Conservation (phyloP, 2,888 invertebrate genomes). For the Tenthredo livida region DNA sequence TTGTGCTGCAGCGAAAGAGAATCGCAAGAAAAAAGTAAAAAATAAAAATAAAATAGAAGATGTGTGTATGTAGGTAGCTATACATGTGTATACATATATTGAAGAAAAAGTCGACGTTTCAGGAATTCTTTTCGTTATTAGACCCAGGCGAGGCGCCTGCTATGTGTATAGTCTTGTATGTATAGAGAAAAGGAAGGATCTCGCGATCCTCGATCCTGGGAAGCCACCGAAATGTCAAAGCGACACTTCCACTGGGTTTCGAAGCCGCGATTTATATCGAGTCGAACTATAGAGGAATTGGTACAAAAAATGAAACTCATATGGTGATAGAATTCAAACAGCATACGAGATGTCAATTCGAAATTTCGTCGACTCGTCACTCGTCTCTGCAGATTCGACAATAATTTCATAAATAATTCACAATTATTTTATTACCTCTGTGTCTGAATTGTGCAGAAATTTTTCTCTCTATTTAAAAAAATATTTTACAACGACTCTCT, state of each 20-base stretch:
- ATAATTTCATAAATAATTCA: neutral
- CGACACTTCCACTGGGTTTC: constrained; percentile 35
- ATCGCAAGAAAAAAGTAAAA: constrained; percentile 51
- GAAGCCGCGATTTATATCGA: constrained; percentile 24
- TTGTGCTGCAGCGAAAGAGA: constrained; percentile 57
- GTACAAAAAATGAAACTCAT: neutral
- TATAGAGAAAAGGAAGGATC: neutral
- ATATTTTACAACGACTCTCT: neutral
- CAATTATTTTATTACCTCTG: neutral
- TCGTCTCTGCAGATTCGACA: neutral
- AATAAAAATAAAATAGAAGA: neutral
- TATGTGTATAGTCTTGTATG: neutral
- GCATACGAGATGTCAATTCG: neutral
- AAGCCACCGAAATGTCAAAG: constrained; percentile 46
- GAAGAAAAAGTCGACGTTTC: constrained; percentile 37
- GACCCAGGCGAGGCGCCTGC: constrained; percentile 41
- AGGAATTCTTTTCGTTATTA: constrained; percentile 47
- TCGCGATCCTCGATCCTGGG: constrained; percentile 24
- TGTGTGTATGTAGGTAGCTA: neutral
- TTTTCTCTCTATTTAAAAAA: neutral
- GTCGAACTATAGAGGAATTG: constrained; percentile 5
- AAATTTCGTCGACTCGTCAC: neutral
- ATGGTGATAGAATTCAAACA: neutral
- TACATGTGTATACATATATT: neutral
- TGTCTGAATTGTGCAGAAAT: neutral